Conservation (phyloP, 2,888 invertebrate species). For the Cistogaster globosa region DNA sequence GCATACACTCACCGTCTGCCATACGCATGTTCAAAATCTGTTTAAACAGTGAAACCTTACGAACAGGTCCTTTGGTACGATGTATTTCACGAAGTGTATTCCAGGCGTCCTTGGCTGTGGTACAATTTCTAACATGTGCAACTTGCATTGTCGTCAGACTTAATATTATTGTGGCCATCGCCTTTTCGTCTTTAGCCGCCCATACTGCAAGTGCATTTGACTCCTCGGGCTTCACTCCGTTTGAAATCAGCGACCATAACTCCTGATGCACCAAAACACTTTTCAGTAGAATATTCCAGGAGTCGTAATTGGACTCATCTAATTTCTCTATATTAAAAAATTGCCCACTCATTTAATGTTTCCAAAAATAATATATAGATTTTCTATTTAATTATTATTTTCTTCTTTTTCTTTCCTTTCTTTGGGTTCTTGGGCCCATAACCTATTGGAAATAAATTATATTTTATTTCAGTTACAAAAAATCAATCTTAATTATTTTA, state of each 20-base stretch:
- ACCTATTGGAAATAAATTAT: no score
- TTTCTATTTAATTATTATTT: no score
- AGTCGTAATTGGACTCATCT: constrained; percentile 16
- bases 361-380: no score
- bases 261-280: constrained; percentile 23
- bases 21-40: constrained; percentile 26
- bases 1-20: constrained; percentile 9
- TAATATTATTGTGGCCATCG: constrained; percentile 28
- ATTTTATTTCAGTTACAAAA: no score
- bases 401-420: no score
- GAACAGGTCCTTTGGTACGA: constrained; percentile 55
- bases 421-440: no score
- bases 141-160: constrained; percentile 42
- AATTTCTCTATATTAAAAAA: no score
- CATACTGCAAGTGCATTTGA: no score
- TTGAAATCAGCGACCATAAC: background rate
- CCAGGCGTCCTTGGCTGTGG: constrained; percentile 54
- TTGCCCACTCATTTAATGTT: constrained; percentile 19
- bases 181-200: constrained; percentile 20
- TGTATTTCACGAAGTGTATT: constrained; percentile 47
- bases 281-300: constrained; percentile 25
- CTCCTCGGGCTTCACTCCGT: background rate
- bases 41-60: constrained; percentile 60
- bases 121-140: constrained; percentile 35
- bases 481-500: no score